Evolutionary conservation across 2,113 vertebrate species (phyloP).

Genomic region (Varanus salvator): DNA sequence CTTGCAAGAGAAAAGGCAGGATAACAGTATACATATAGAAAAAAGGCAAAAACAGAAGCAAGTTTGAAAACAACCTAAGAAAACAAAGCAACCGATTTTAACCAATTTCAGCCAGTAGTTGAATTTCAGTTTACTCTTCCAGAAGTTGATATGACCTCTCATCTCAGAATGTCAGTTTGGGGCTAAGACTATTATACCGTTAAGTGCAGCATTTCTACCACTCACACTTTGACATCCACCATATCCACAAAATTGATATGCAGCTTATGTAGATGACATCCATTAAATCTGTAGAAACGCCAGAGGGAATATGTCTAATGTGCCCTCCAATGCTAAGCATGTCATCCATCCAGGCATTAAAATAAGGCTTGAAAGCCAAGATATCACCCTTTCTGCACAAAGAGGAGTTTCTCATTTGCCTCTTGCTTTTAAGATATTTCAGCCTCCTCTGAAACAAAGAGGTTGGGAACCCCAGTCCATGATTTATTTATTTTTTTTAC

Average conservation of each 20-base stretch:
- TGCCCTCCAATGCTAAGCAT: background rate
- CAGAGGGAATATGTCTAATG: background rate
- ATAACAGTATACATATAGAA: no score
- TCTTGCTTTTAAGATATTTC: background rate
- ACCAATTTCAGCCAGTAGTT: background rate
- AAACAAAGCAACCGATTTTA: background rate
- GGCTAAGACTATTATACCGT: background rate
- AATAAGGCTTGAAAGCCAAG: background rate
- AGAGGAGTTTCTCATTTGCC: background rate
- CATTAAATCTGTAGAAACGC: background rate
- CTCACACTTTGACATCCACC: background rate
- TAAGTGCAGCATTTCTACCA: background rate
- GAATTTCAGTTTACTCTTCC: background rate
- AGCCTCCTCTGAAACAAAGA: no score
- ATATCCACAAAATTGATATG: background rate
- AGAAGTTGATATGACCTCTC: background rate
- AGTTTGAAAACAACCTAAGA: background rate
- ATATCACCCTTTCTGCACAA: no score
- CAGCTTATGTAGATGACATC: background rate
- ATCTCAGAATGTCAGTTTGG: background rate
- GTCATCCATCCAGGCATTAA: background rate
- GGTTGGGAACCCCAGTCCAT: fast-evolving
- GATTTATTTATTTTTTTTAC: background rate
- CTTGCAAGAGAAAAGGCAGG: no score
- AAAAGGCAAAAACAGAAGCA: no score